Base-by-base conservation (phyloP, 2,797 vertebrate species). In the Pseudotriccus pelzelni region DNA sequence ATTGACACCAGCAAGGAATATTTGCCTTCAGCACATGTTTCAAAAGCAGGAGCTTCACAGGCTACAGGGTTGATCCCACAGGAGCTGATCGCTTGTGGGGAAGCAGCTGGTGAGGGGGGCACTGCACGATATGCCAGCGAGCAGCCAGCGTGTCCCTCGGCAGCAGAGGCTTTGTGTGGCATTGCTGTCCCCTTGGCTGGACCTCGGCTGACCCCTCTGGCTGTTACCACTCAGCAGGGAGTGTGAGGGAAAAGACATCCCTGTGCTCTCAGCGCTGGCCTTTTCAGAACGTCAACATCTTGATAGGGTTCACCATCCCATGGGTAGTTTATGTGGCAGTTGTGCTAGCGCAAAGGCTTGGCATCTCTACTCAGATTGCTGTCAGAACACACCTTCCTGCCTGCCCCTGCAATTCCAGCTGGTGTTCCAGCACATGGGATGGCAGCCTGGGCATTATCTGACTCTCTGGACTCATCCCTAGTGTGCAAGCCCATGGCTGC, bases 121-220 rank as follows among this genome's bases (percentile, higher is more conserved):
- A 14, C 13, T 12, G 43, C 4, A 3, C 8, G 22, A 9, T 0
- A 7, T 0, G 1, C 21, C 64, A 30, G 37, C 0, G 0, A 60
- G 46, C 66, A 34, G 43, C 10, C 0, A 0, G 14, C 5, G 4
- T 2, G n/a, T 69, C 46, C 28, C 36, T 39, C 1, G 1, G 75
- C 39, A 39, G 44, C 58, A 79, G 68, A 79, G n/a, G 34, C 36
- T 87, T 70, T 34, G 77, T 32, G 77, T 12, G 3, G 64, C 74
- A 50, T 24, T 53, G n/a, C 68, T 6, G 2, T 66, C 60, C 60
- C 74, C 46, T 64, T 5, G 8, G 69, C 72, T 84, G 52, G 19
- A 27, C 14, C 72, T 39, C 39, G 12, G 39, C 39, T 39, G 39
- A 14, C 39, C 37, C 37, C 37, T 75, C 84, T 5, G 25, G 58